Evolutionary conservation across 2,113 vertebrate species (phyloP), one percentile per base, ranked within the genome.

Genomic region (Emydura subglobosa): DNA sequence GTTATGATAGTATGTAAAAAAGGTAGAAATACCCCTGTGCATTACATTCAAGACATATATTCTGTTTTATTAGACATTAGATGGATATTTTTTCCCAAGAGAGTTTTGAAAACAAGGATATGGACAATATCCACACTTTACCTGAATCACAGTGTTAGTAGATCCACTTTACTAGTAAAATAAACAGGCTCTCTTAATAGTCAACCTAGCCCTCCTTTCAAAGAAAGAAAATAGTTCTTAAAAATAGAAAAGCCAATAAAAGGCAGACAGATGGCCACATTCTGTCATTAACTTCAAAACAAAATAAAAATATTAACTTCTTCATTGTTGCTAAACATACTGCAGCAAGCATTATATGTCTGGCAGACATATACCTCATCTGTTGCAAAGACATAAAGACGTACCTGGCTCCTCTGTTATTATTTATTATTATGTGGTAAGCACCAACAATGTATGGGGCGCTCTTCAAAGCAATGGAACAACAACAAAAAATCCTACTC

Each of bases 281-380:
- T 89, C 94, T 89, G 88, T 88, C 93, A 88, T 90, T 92, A 93
- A 82, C 87, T 93, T 88, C 91, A 74, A 86, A 95, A 79, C 5
- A 5, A 90, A 96, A 93, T 51, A 92, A 82, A 95, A 93, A 88
- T 88, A 93, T 86, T 84, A 90, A 93, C 79, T 65, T 92, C 72
- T 72, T 74, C 50, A 22, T 39, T 78, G 83, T 34, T n/a, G 85
- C 86, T 83, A 54, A 83, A 49, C 83, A 68, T 14, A 27, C 13
- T 2, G 89, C 74, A 27, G 76, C 80, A 13, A 42, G 87, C 1
- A 14, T 13, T 0, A 50, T 5, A 16, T 5, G 84, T 86, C 86
- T 72, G 89, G 50, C 86, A 87, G 86, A 47, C 54, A 55, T 1
- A 10, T 57, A 44, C 31, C 85, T 94, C 87, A 5, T 5, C 83